Evolutionary conservation across 1,140 invertebrate species (phyloP), one percentile per base, ranked within the genome.

Genomic region (Scaptodrosophila lebanonensis): DNA sequence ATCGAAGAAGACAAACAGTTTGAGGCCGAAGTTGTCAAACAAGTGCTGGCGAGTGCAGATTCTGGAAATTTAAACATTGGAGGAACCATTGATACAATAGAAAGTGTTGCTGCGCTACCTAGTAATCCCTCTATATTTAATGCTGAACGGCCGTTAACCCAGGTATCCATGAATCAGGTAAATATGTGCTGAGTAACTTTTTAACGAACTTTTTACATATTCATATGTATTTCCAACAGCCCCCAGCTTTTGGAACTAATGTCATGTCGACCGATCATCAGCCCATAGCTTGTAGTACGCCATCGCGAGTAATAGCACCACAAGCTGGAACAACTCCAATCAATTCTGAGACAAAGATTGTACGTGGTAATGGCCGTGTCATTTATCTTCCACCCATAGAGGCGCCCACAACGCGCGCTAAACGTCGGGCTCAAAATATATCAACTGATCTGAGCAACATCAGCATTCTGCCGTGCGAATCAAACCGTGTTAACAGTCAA

Each of bases 321-420:
- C 7, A 40, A 7, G 9, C 27, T 25, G 22, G 22, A 9, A 3
- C 29, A 1, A 6, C 35, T 3, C 16, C 59, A 15, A 7, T 44
- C 4, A 38, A 49, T 0, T 18, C 50, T 2, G 61, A 68, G 0
- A 90, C 91, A 53, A 92, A 94, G 87, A 92, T 93, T 70, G 88
- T 93, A 3, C 76, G 91, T 20, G 88, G 91, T 3, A 92, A 93
- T 79, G 93, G 92, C 4, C 88, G 93, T 30, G 88, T 94, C 12
- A 92, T 94, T 42, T 93, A 91, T 3, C 85, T 95, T 50, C 93
- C 93, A 11, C 93, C 93, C 1, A 93, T 94, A 32, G 93, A 94
- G 88, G 91, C 93, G 17, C 93, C 92, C n/a, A 91, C 92, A 6
- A 93, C 92, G 1, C 84, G 92, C 42, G 88, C 77, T 50, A 89